phyloP scores from a whole-genome alignment of 2,888 invertebrate genomes.

The Drosophila limbata region DNA sequence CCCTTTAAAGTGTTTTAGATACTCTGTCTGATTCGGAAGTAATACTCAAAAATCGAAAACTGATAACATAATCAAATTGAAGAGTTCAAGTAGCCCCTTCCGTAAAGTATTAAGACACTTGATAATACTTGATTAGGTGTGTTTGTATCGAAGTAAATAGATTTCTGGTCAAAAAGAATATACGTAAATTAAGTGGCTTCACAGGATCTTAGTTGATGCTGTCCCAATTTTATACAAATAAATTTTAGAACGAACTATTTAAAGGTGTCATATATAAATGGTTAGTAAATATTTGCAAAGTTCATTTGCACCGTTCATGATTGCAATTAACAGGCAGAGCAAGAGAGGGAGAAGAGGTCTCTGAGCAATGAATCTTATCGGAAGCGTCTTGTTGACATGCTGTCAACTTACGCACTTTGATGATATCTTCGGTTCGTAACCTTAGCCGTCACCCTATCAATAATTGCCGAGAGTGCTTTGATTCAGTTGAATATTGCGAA shows the following conservation, averaged over 20 bases:
- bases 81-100: conserved; percentile 13
- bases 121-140: neutral
- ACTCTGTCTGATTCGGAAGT: neutral
- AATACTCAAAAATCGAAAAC: neutral
- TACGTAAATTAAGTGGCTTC: neutral
- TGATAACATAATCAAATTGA: conserved; percentile 2
- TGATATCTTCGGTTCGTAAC: conserved; percentile 45
- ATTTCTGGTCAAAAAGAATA: neutral
- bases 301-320: conserved; percentile 20
- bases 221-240: neutral
- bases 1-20: neutral
- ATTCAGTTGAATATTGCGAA: conserved; percentile 58
- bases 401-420: conserved; percentile 66
- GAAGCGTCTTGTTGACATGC: conserved; percentile 61
- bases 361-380: conserved; percentile 40
- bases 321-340: conserved; percentile 27
- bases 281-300: conserved; percentile 11
- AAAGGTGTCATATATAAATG: conserved; percentile 1
- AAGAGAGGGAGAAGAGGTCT: conserved; percentile 10
- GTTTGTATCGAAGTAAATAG: neutral
- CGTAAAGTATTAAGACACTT: neutral
- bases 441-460: conserved; percentile 48
- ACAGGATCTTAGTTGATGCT: neutral
- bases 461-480: conserved; percentile 26
- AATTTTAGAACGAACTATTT: neutral